Evolutionary conservation across 2,888 invertebrate genomes (phyloP).

Genomic region (Microctonus aethiopoides): DNA sequence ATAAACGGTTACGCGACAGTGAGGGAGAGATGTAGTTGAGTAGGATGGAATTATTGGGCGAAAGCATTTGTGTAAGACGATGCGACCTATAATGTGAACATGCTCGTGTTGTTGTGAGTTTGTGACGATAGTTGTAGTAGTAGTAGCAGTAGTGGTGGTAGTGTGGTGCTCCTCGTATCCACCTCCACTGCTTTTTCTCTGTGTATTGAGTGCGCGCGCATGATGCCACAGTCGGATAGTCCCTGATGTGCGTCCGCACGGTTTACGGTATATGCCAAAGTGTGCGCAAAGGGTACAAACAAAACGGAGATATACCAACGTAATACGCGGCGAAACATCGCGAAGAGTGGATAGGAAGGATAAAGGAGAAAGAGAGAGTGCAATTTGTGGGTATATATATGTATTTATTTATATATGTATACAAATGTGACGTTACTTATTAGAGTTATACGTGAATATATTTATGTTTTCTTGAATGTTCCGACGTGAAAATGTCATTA

Average conservation of each 20-base stretch:
- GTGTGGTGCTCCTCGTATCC: neutral
- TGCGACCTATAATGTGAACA: neutral
- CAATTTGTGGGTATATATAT: neutral
- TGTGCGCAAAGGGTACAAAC: constrained; percentile 29
- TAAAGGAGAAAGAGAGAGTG: neutral
- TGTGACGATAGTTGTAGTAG: too few species aligned
- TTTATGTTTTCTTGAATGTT: too few species aligned
- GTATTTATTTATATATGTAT: neutral
- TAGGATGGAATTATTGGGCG: neutral
- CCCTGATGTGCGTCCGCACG: constrained; percentile 13
- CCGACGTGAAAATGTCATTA: too few species aligned
- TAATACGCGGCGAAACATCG: constrained; percentile 11
- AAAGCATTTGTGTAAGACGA: constrained; percentile 4
- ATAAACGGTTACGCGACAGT: neutral
- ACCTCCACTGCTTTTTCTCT: constrained; percentile 14
- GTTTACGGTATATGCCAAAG: constrained; percentile 24
- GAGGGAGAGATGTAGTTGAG: neutral
- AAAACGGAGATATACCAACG: constrained; percentile 4
- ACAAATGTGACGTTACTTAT: neutral
- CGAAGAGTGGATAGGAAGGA: neutral
- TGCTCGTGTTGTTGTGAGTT: neutral
- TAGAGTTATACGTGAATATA: neutral
- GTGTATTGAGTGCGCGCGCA: constrained; percentile 32
- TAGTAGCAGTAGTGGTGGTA: too few species aligned
- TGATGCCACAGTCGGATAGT: constrained; percentile 7